Evolutionary conservation across 1,140 invertebrate genomes (phyloP).

Genomic region (Oryctes rhinoceros): DNA sequence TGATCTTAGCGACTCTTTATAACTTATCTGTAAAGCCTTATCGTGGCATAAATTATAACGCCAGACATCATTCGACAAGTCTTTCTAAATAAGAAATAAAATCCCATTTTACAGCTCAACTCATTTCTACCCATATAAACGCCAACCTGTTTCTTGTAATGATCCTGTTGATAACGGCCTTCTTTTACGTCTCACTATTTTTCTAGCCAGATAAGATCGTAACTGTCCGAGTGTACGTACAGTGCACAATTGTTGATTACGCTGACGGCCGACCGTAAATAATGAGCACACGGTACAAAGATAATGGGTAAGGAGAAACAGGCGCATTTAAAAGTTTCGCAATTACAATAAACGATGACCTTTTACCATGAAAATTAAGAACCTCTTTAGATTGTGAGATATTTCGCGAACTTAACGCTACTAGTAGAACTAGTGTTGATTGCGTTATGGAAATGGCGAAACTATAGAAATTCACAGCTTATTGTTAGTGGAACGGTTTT

Average conservation of each 20-base stretch:
- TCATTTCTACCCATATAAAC: too few relatives aligned
- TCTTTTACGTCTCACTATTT: constrained; percentile 12
- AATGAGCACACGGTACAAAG: constrained; percentile 14
- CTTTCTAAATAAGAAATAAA: too few relatives aligned
- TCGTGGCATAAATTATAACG: too few relatives aligned
- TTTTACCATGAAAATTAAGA: constrained; percentile 13
- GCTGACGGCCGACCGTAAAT: neutral
- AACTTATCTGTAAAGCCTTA: too few relatives aligned
- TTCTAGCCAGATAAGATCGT: constrained; percentile 16
- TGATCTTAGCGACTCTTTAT: too few relatives aligned
- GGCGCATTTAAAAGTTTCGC: constrained; percentile 27
- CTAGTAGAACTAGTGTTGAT: neutral
- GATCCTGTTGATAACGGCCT: neutral
- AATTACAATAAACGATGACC: constrained; percentile 35
- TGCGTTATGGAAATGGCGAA: too few relatives aligned
- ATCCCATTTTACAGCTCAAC: too few relatives aligned
- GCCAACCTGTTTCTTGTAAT: neutral
- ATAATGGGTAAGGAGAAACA: constrained; percentile 15
- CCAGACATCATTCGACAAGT: too few relatives aligned
- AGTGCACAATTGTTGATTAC: neutral
- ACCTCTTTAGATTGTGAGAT: constrained; percentile 17
- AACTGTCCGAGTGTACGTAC: constrained; percentile 6
- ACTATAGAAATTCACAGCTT: too few relatives aligned
- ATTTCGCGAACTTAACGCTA: neutral
- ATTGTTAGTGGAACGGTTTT: too few relatives aligned